Percentiles rank a stretch among this genome's conserved stretches.
Conservation (phyloP, 2,113 vertebrate species). For the Sinocyclocheilus grahami region DNA sequence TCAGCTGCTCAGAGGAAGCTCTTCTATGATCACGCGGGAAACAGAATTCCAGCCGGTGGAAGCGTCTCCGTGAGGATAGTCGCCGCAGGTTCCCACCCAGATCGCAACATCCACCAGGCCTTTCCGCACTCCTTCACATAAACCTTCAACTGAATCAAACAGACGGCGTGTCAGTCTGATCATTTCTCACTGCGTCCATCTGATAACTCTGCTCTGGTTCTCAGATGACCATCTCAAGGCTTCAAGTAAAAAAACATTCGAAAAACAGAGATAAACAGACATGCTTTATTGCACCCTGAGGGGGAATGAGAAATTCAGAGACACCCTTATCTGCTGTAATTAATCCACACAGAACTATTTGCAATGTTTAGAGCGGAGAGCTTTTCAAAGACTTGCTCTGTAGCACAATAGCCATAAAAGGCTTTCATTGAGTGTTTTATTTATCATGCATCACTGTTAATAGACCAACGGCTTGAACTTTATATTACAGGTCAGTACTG, state of each 20-base stretch:
- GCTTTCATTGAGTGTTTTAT: background rate
- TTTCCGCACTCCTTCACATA: slow-evolving; percentile 53
- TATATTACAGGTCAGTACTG: background rate
- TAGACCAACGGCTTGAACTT: background rate
- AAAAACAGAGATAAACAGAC: background rate
- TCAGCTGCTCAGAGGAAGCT: slow-evolving; percentile 68
- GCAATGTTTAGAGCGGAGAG: background rate
- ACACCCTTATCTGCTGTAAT: slow-evolving; percentile 25
- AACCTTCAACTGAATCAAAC: slow-evolving; percentile 51
- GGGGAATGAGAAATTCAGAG: background rate
- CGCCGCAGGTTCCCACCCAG: slow-evolving; percentile 84
- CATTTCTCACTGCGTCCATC: background rate
- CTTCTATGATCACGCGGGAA: slow-evolving; percentile 87
- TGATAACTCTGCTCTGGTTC: background rate
- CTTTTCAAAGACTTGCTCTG: background rate
- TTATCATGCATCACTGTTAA: background rate
- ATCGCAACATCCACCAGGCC: slow-evolving; percentile 78
- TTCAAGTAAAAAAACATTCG: background rate
- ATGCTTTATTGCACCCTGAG: background rate
- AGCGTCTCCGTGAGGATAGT: slow-evolving; percentile 85
- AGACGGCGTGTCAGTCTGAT: background rate
- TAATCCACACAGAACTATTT: slow-evolving; percentile 10
- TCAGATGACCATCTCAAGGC: background rate
- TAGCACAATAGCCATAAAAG: background rate
- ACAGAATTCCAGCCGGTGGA: slow-evolving; percentile 90